phyloP scores from a whole-genome alignment of 2,797 vertebrate species.

The Champsocephalus esox region DNA sequence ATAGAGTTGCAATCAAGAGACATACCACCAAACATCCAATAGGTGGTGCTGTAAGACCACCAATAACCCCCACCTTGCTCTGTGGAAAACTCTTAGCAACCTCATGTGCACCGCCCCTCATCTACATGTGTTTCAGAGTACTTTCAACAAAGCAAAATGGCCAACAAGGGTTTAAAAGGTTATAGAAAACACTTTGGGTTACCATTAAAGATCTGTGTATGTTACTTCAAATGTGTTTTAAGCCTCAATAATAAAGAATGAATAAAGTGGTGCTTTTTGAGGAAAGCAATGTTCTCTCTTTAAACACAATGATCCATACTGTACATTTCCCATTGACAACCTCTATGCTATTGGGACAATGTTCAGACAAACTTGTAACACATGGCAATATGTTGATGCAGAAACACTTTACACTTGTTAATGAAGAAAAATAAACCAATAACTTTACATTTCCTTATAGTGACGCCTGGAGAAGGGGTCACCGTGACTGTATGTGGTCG shows the following conservation, averaged over 20 bases:
- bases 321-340: neutral
- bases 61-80: neutral
- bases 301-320: neutral
- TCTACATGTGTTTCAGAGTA: neutral
- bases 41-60: no score
- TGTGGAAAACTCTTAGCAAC: neutral
- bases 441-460: neutral
- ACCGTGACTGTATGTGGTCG: neutral
- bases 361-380: neutral
- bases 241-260: neutral
- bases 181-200: neutral
- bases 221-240: neutral
- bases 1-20: no score
- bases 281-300: neutral
- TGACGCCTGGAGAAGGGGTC: neutral
- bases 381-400: neutral
- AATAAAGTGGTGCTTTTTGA: neutral
- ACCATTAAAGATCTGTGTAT: neutral
- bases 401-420: neutral
- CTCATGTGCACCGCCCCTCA: neutral
- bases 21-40: no score
- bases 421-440: neutral
- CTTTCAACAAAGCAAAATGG: neutral
- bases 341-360: neutral
- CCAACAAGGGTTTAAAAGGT: neutral